Base-by-base conservation (phyloP, 64 coral and sea anemone species). In the Montipora efflorescens region DNA sequence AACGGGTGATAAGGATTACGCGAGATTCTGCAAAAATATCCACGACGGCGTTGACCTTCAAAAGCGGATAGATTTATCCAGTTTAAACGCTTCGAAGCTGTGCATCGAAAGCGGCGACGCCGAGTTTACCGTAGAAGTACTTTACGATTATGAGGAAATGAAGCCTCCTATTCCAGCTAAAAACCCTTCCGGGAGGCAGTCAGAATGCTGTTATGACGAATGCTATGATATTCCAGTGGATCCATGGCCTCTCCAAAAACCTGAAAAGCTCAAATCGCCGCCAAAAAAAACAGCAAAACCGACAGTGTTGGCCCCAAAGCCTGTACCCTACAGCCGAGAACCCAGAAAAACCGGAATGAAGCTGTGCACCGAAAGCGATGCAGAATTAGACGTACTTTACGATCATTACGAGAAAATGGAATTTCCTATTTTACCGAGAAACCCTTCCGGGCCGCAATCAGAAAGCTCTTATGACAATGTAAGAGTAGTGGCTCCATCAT, bases 21-120 rank as follows among this genome's bases (percentile, higher is more conserved):
- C 66, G 11, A 72, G 82, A 86, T 50, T 86, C 66, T 86, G 82
- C 47, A 86, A 19, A 86, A 45, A 86, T n/a, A 49, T 86, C 82
- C 82, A 86, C 46, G 82, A 86, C 47, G 82, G 82, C 2, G 67
- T 47, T 71, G 82, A 86, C 19, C 66, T 86, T 5, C 53, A 57
- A 57, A 21, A 67, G 8, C 49, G 47, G 19, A 43, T 86, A 2
- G 66, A 86, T 7, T 10, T 86, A 7, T 71, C 76, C 19, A 36
- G 21, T 1, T 1, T 45, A 13, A 70, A 85, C 1, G 43, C 1
- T 50, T 5, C 45, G 6, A 86, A 15, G 20, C 8, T 72, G 46
- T 47, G 4, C 5, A 59, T n/a, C 1, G 66, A 86, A 50, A 16
- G 62, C 7, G 67, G 47, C 6, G 82, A 50, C 1, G 81, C 67